Base-by-base conservation (phyloP, 2,888 invertebrate species). In the Agonopterix arenella region DNA sequence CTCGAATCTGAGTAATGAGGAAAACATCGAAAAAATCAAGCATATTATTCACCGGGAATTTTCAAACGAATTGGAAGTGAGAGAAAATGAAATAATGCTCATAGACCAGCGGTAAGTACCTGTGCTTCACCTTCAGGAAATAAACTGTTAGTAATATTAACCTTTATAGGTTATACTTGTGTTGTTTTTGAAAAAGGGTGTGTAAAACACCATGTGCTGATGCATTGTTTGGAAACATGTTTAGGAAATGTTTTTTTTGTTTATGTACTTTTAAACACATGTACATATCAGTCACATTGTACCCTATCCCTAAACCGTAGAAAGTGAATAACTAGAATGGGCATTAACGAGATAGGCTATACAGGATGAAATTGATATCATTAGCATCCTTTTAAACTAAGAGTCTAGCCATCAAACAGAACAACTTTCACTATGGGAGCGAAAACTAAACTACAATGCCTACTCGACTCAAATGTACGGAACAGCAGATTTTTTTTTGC, bases 11-110 rank as follows among this genome's bases (percentile, higher is more conserved):
- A 59, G 75, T 0, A 81, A 84, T 48, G 90, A 89, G 46, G 81
- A 84, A 60, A 82, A 84, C 71, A 64, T 80, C 38, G 73, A 78
- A 16, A 91, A 88, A 73, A 90, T 93, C 53, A 85, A 90, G 57
- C 80, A 86, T 28, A 93, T 96, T 48, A 90, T 96, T 36, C 90
- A 91, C 58, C 90, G 90, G 52, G 94, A 96, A 77, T 96, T 96
- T 80, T 85, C 91, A 44, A 90, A 89, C 46, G 96, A 96, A 73
- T 83, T 96, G 9, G 84, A 89, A 46, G 70, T 83, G 1, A 93
- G 95, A 66, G 93, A 95, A 69, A 90, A 92, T 50, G 95, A 96
- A 82, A 84, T 96, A 10, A 86, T 92, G 54, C 81, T 92, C 47
- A 93, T 95, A 52, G 93, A 95, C 68, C 90, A 92, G 54, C 90